Base-by-base conservation (phyloP, 2,888 invertebrate genomes). In the Trissoscelio sp. region DNA sequence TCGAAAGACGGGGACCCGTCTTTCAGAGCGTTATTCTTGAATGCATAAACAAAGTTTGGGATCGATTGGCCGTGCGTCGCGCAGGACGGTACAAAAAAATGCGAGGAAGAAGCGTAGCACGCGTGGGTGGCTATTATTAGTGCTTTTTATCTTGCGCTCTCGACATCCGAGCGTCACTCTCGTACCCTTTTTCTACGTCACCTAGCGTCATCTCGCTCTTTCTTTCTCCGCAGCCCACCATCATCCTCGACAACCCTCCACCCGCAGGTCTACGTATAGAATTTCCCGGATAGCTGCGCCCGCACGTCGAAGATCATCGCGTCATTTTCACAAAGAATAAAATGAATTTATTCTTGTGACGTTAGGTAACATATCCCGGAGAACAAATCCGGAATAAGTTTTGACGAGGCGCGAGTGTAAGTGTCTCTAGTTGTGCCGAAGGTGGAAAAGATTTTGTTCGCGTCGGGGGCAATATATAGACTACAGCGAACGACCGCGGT, bases 71-170 rank as follows among this genome's bases (percentile, higher is more conserved):
- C 31, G 12, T 46, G 62, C 62, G 73, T 31, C 37, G 73, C 64
- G 31, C 31, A 31, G 24, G 18, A 18, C 58, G 18, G 69, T 14
- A 64, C 53, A n/a, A 57, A 64, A 74, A 74, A 74, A 39, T 28
- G 18, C 58, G 53, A 73, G 51, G 46, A 67, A 74, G 24, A 64
- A 64, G 37, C 48, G 75, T 66, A 60, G 62, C 79, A 79, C 66
- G 70, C 79, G 81, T 77, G 67, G 81, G 79, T 66, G 79, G 77
- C 77, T 83, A 79, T 83, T 83, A 83, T 83, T 83, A 81, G 83
- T 48, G 67, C 70, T 73, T 79, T 79, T 81, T 81, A 79, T 79
- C 78, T 51, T 46, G 53, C 14, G 39, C 81, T 64, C 57, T 67
- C 67, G 67, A 64, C 70, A 69, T 73, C 42, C 80, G 69, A 72